Conservation (phyloP, 92 coral and sea anemone species). For the Actinernus sp. region DNA sequence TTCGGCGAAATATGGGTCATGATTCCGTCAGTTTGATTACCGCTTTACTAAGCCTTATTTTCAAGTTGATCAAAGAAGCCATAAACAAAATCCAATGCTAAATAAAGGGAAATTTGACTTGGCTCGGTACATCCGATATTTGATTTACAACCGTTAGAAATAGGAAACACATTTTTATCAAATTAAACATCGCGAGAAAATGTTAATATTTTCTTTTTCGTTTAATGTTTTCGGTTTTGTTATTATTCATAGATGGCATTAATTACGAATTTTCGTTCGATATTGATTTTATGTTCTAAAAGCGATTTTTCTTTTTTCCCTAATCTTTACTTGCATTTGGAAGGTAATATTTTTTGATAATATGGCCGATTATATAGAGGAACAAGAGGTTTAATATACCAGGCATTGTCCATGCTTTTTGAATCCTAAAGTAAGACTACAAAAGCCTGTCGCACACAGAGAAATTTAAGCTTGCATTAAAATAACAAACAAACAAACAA, state of each 20-base stretch:
- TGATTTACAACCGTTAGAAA: not conserved
- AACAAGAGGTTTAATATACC: not conserved
- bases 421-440: too few species aligned
- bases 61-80: not conserved
- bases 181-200: not conserved
- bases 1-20: not conserved
- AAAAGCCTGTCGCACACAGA: too few species aligned
- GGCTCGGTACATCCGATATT: conserved; percentile 5
- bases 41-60: not conserved
- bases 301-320: not conserved
- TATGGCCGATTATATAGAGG: not conserved
- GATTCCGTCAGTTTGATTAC: not conserved
- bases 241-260: not conserved
- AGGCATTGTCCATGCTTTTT: too few species aligned
- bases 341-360: not conserved
- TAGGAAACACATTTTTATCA: conserved; percentile 5
- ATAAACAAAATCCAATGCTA: not conserved
- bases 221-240: not conserved
- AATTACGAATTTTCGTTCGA: not conserved
- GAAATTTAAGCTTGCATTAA: too few species aligned
- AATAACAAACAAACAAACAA: too few species aligned
- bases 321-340: not conserved
- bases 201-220: conserved; percentile 1
- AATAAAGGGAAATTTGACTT: conserved; percentile 4
- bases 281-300: conserved; percentile 2